These are phyloP conservation scores for Saguinus midas DNA, from an alignment of 2,113 vertebrate species.

Conservation along the genomic window DNA sequence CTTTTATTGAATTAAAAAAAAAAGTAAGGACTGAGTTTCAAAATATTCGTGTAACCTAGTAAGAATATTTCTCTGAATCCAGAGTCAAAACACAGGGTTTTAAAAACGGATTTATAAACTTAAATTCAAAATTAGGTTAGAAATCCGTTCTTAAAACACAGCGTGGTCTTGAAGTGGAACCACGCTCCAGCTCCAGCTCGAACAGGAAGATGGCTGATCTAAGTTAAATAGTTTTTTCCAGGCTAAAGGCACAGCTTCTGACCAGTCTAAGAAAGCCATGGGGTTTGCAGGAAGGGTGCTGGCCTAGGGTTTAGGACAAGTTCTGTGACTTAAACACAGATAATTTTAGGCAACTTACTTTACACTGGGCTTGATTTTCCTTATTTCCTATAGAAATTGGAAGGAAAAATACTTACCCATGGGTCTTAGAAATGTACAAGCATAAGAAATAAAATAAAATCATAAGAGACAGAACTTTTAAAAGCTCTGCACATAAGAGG, in stretches of 20 bases:
- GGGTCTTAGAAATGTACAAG: background rate
- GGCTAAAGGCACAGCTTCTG: background rate
- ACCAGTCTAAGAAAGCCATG: background rate
- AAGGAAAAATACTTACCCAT: background rate
- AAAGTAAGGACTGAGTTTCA: slow-evolving; percentile 77
- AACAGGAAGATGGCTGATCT: background rate
- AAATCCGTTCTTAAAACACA: slow-evolving; percentile 36
- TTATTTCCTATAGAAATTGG: slow-evolving; percentile 6
- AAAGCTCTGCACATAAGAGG: background rate
- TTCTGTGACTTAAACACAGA: background rate
- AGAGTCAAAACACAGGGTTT: slow-evolving; percentile 71
- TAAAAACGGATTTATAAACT: slow-evolving; percentile 60
- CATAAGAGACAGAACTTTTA: background rate
- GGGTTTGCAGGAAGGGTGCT: background rate
- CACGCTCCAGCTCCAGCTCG: background rate
- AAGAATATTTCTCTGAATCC: slow-evolving; percentile 75
- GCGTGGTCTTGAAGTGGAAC: background rate
- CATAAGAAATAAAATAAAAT: background rate
- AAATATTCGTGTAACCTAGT: slow-evolving; percentile 83
- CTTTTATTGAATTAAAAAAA: slow-evolving; percentile 81
- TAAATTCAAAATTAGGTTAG: slow-evolving; percentile 65
- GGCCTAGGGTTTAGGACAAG: background rate
- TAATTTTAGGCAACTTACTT: background rate
- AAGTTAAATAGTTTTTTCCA: background rate
- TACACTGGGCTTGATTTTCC: background rate